A percentile compares a stretch with the other conserved stretches of the same genome.
Evolutionary conservation across 2,113 vertebrate species (phyloP).

Genomic region (Sorex araneus): DNA sequence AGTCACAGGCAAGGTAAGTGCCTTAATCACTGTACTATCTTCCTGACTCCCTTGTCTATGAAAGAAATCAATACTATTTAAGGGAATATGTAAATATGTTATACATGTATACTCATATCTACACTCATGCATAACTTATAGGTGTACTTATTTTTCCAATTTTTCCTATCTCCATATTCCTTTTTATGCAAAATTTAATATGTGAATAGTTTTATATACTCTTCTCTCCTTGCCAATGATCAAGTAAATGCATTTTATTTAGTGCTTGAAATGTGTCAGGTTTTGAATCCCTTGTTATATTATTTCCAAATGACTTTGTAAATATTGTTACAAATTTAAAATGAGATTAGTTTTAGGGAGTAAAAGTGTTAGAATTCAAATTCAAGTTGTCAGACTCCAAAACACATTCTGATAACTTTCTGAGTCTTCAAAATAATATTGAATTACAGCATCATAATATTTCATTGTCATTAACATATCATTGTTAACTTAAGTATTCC

Average conservation of each 20-base stretch:
- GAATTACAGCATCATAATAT: slow-evolving; percentile 18
- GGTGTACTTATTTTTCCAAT: too few relatives aligned
- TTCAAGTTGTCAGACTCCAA: slow-evolving; percentile 36
- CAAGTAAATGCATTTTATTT: not conserved
- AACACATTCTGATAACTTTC: not conserved
- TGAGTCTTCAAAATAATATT: slow-evolving; percentile 19
- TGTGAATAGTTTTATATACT: not conserved
- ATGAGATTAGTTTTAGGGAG: slow-evolving; percentile 53
- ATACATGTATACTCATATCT: too few relatives aligned
- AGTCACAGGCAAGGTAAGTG: too few relatives aligned
- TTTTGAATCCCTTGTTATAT: not conserved
- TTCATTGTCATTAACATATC: not conserved
- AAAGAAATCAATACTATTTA: too few relatives aligned
- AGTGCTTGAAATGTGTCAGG: not conserved
- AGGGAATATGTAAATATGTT: too few relatives aligned
- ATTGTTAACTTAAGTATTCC: not conserved
- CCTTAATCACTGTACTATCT: too few relatives aligned
- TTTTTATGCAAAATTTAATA: not conserved
- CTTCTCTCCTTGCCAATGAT: not conserved
- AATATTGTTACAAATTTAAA: not conserved
- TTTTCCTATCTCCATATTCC: too few relatives aligned
- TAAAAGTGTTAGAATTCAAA: slow-evolving; percentile 29
- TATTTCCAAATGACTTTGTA: slow-evolving; percentile 51
- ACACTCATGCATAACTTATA: too few relatives aligned
- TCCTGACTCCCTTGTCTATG: too few relatives aligned